Conservation (phyloP, 2,888 invertebrate genomes). For the Cartodere bifasciata region DNA sequence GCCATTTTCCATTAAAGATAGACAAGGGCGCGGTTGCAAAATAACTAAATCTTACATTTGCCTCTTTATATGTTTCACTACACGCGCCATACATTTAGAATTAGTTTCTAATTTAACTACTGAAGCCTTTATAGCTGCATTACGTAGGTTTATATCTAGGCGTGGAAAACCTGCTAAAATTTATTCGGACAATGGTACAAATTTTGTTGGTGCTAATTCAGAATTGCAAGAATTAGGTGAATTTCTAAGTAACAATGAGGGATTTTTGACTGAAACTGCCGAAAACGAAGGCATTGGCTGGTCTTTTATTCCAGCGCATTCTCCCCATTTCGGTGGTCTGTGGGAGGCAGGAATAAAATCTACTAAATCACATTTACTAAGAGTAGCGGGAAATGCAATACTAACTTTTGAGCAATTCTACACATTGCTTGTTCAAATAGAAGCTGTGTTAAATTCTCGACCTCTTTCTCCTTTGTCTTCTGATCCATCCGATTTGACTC, state of each 20-base stretch:
- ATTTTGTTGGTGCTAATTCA: slow-evolving; percentile 13
- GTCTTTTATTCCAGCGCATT: slow-evolving; percentile 13
- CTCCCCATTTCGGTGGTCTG: slow-evolving; percentile 16
- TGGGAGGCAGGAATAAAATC: slow-evolving; percentile 13
- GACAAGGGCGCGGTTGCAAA: slow-evolving; percentile 7
- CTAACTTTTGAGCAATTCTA: slow-evolving; percentile 20
- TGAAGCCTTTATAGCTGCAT: slow-evolving; percentile 16
- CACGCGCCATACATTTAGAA: slow-evolving; percentile 20
- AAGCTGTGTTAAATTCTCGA: slow-evolving; percentile 20
- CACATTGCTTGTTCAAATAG: slow-evolving; percentile 18
- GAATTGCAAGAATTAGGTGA: slow-evolving; percentile 8
- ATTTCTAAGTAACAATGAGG: slow-evolving; percentile 8
- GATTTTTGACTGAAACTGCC: slow-evolving; percentile 2
- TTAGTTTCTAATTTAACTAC: slow-evolving; percentile 16
- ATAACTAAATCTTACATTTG: slow-evolving; percentile 11
- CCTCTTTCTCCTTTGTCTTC: slow-evolving; percentile 16
- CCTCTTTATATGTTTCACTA: slow-evolving; percentile 11
- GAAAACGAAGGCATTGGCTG: slow-evolving; percentile 9
- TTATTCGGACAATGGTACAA: slow-evolving; percentile 19
- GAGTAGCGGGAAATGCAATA: slow-evolving; percentile 15
- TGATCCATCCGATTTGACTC: slow-evolving; percentile 11
- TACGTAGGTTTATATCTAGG: slow-evolving; percentile 17
- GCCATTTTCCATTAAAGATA: slow-evolving; percentile 10
- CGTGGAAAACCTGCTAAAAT: slow-evolving; percentile 16
- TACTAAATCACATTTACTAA: slow-evolving; percentile 10